Percentiles rank a stretch among this genome's conserved stretches.
Conservation (phyloP, 1,140 invertebrate species). For the Chrysomallon squamiferum region DNA sequence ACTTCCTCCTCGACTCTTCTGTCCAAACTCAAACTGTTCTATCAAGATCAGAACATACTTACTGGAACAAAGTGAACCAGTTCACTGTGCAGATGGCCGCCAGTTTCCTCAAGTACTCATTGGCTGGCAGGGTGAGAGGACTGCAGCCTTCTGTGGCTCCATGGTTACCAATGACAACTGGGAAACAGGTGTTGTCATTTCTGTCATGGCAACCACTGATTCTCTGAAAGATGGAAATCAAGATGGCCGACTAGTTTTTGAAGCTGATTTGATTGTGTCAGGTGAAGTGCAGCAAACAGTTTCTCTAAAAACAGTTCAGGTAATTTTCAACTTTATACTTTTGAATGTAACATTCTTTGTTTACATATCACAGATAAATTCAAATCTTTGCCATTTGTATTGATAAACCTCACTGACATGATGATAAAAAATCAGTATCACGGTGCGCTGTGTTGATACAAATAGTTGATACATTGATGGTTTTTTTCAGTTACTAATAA, state of each 20-base stretch:
- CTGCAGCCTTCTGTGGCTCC: slow-evolving; percentile 24
- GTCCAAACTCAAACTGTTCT: slow-evolving; percentile 17
- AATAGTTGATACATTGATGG: too few species aligned
- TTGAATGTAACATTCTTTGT: too few species aligned
- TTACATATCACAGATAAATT: too few species aligned
- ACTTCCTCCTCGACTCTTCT: slow-evolving; percentile 39
- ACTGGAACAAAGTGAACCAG: not conserved
- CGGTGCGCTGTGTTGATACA: too few species aligned
- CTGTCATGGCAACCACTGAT: slow-evolving; percentile 28
- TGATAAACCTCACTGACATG: too few species aligned
- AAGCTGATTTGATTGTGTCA: slow-evolving; percentile 14
- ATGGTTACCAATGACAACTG: slow-evolving; percentile 24
- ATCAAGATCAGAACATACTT: not conserved
- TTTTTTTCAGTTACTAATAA: too few species aligned
- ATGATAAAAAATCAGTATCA: too few species aligned
- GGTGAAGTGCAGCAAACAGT: not conserved
- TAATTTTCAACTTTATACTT: too few species aligned
- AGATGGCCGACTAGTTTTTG: slow-evolving; percentile 9
- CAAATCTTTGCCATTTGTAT: too few species aligned
- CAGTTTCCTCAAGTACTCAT: slow-evolving; percentile 33
- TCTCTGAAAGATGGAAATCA: slow-evolving; percentile 30
- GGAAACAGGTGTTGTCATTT: slow-evolving; percentile 12
- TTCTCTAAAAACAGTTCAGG: not conserved
- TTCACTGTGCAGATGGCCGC: slow-evolving; percentile 26
- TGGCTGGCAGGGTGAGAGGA: slow-evolving; percentile 10